These are phyloP conservation scores for Mactra quadrangularis DNA, from an alignment of 1,140 invertebrate genomes.

Conservation along the genomic window DNA sequence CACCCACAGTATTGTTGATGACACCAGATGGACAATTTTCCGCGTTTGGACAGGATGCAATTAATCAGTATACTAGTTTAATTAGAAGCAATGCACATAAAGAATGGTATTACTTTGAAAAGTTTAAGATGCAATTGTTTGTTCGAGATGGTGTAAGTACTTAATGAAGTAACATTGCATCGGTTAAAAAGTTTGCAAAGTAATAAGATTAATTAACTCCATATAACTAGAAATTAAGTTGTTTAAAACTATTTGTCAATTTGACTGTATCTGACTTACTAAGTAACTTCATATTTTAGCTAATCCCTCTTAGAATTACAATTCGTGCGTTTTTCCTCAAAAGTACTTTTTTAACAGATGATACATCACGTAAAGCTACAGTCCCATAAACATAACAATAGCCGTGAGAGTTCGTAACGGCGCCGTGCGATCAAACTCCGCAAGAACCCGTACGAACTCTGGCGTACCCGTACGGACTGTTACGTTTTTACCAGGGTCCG, in stretches of 20 bases:
- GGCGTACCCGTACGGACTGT: too few species aligned
- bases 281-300: background rate
- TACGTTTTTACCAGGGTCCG: too few species aligned
- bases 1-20: conserved; percentile 22
- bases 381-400: too few species aligned
- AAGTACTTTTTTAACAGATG: background rate
- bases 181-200: background rate
- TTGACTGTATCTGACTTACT: background rate
- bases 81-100: background rate
- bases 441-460: too few species aligned
- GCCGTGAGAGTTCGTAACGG: too few species aligned
- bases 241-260: too few species aligned
- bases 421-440: too few species aligned
- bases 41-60: conserved; percentile 32
- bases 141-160: background rate
- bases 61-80: background rate
- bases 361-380: too few species aligned
- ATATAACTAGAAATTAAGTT: background rate
- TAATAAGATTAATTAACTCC: background rate
- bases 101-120: conserved; percentile 39
- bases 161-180: too few species aligned
- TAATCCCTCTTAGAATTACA: background rate
- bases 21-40: background rate
- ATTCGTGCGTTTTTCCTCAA: background rate
- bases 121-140: conserved; percentile 52